Percentiles rank a stretch among this genome's conserved stretches.
These are phyloP conservation scores for Serinus canaria DNA, from an alignment of 2,113 vertebrate species.

Conservation along the genomic window DNA sequence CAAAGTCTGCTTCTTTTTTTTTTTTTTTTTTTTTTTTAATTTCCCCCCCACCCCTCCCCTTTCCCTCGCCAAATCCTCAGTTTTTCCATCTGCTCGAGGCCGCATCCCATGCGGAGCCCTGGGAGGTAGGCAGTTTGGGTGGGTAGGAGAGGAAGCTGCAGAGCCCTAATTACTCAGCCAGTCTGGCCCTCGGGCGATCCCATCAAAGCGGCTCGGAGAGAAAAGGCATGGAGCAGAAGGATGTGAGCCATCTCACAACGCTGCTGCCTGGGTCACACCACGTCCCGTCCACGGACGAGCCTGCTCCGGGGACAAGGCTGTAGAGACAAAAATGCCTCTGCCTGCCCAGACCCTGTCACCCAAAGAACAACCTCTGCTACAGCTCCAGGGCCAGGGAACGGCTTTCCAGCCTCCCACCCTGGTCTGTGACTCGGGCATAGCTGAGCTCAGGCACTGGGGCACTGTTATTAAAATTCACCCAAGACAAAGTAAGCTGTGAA, in stretches of 20 bases:
- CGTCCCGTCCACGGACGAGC: neutral
- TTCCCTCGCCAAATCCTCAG: neutral
- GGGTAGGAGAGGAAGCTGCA: neutral
- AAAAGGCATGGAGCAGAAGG: neutral
- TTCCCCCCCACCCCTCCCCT: rapidly evolving
- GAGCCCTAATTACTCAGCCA: constrained; percentile 17
- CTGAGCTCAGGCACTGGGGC: neutral
- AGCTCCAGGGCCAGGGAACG: neutral
- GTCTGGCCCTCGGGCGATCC: constrained; percentile 20
- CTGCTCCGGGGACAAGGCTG: neutral
- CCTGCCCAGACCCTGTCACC: neutral
- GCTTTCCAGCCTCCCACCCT: neutral
- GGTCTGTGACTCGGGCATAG: neutral
- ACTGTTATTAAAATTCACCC: neutral
- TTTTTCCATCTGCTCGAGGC: constrained; percentile 9
- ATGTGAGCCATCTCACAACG: neutral
- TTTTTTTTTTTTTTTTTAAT: neutral
- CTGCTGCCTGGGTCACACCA: neutral
- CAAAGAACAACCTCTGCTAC: neutral
- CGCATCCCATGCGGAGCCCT: neutral
- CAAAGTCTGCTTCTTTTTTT: neutral
- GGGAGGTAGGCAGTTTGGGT: constrained; percentile 41
- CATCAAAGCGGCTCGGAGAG: constrained; percentile 16
- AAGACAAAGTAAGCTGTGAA: neutral
- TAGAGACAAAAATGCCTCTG: neutral